Base-by-base conservation (phyloP, 2,113 vertebrate species). In the Crotalus helleri region DNA sequence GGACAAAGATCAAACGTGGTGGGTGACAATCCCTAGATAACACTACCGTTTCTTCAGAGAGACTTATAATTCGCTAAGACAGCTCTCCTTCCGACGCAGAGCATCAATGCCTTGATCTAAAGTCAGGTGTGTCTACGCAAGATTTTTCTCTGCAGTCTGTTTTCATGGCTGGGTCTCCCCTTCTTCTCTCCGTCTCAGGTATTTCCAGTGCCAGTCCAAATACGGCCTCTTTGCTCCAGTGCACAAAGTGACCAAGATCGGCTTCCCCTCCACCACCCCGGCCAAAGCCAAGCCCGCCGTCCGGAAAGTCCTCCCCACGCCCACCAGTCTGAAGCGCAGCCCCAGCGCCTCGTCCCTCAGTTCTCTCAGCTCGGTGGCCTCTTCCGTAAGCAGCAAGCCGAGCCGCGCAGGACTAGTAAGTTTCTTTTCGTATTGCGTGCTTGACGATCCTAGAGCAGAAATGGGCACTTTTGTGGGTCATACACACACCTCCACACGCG, bases 211-310 rank as follows among this genome's bases (percentile, higher is more conserved):
- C 94, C 99, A 99, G 93, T 98, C 99, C 94, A 99, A 98, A 95
- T 99, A 99, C 2, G 99, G 99, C 64, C 97, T 99, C n/a, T 99
- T 99, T 94, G 99, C 99, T 88, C 99, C 99, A 0, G 99, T 99
- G 74, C 99, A 99, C 97, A 99, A 99, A 97, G 99, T 99, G 81
- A 99, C 99, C 6, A 99, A 98, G 92, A 99, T 99, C 4, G 99
- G 99, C 74, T 99, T 99, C 96, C 99, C 99, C 0, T 99, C 99
- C 15, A 99, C 99, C 1, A 99, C 99, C 0, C 98, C 99, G 19
- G 99, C 99, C 86, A 99, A 99, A 96, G 98, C 99, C 46, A 99
- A 99, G 96, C 97, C 98, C 0, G 96, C 98, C 0, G 98, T 98
- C 94, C 97, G 99, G 23, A 99, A 99, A 93, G 98, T 97, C 69